Base-by-base conservation (phyloP, 2,113 vertebrate species). In the Callithrix jacchus region DNA sequence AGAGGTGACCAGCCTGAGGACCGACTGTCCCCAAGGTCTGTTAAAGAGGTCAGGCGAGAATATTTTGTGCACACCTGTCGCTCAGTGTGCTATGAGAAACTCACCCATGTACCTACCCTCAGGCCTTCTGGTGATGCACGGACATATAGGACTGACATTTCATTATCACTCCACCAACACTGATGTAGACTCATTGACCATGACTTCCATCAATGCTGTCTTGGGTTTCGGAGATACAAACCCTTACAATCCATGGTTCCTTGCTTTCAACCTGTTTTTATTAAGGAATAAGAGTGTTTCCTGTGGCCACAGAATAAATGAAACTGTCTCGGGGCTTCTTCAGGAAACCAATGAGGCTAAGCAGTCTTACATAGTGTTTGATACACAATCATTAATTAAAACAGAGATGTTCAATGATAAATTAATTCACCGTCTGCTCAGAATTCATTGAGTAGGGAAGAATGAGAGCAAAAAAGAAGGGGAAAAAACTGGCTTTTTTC, bases 381-480 rank as follows among this genome's bases (percentile, higher is more conserved):
- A 85, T 76, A 42, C 5, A 32, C 17, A 93, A n/a, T 90, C 21
- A 11, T 97, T 95, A 93, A 93, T 97, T 95, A 94, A 77, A 73
- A 37, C 83, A 82, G 68, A 47, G 37, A 68, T 82, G 37, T 77
- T 96, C 37, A 42, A 13, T 81, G 80, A 91, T 82, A 79, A 91
- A 82, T 96, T 81, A 94, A 82, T 93, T 89, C 64, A 86, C 30
- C 83, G 95, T 76, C 91, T 95, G 42, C 73, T 97, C 87, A 52
- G 76, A 95, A 96, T 77, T 64, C 40, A n/a, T 54, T 76, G 52
- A 77, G 18, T 32, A 47, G 20, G 61, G n/a, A 87, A 90, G 37
- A 68, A 66, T 64, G 87, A 80, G 93, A 91, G 76, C 76, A 27
- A 88, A 56, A 1, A 70, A 52, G 16, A 52, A 14, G 14, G 4